Conservation (phyloP, 1,140 invertebrate species). For the Aphelenchoides besseyi region DNA sequence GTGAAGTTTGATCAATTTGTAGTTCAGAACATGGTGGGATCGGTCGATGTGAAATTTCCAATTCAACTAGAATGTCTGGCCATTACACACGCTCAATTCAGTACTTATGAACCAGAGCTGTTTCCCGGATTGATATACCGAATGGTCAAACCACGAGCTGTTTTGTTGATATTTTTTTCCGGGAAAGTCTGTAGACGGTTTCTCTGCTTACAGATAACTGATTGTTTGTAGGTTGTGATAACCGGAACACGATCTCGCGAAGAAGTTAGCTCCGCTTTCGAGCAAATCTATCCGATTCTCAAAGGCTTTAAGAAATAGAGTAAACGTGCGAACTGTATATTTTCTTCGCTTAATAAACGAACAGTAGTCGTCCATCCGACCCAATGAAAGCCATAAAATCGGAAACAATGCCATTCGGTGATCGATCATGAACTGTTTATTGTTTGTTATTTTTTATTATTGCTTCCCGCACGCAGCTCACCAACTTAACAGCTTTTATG, state of each 20-base stretch:
- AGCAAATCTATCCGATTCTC: conserved; percentile 98
- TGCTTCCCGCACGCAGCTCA: too few species aligned
- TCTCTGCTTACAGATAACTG: background rate
- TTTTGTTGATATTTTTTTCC: conserved; percentile 70
- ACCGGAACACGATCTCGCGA: conserved; percentile 89
- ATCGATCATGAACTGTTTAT: too few species aligned
- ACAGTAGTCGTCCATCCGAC: background rate
- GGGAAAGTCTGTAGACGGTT: conserved; percentile 43
- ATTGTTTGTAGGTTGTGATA: conserved; percentile 46
- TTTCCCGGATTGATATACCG: conserved; percentile 98
- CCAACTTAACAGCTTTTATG: too few species aligned
- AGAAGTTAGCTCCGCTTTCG: conserved; percentile 98
- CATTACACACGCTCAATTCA: conserved; percentile 92
- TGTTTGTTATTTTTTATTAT: too few species aligned
- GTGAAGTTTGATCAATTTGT: conserved; percentile 98
- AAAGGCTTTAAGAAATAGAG: conserved; percentile 91
- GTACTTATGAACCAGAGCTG: conserved; percentile 72
- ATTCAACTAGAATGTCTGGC: conserved; percentile 96
- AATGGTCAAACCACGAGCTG: conserved; percentile 97
- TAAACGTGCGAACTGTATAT: background rate
- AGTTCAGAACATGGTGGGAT: conserved; percentile 98
- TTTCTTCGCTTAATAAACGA: background rate
- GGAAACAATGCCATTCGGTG: too few species aligned
- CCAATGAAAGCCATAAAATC: too few species aligned
- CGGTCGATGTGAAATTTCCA: conserved; percentile 97